These are phyloP conservation scores for Varroa destructor DNA, from an alignment of 1,140 invertebrate species.

Conservation along the genomic window DNA sequence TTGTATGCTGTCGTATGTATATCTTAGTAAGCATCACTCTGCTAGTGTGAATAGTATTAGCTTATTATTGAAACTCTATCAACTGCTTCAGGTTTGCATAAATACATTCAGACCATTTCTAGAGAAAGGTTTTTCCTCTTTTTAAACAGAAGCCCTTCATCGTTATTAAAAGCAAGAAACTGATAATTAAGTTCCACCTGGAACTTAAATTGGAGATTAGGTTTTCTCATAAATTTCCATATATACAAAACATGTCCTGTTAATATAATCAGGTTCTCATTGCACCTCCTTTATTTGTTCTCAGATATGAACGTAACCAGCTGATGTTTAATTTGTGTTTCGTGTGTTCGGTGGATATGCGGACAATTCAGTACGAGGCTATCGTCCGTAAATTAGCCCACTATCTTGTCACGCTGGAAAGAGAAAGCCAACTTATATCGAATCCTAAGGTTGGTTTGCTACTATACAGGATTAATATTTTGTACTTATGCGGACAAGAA, in stretches of 20 bases:
- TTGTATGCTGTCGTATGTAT: background rate
- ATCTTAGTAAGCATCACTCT: too few species aligned
- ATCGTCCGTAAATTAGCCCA: constrained; percentile 82
- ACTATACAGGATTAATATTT: background rate
- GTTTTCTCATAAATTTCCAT: too few species aligned
- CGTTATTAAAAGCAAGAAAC: background rate
- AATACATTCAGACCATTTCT: too few species aligned
- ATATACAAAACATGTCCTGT: too few species aligned
- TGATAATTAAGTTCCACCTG: too few species aligned
- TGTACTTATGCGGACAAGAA: background rate
- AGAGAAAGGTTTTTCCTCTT: too few species aligned
- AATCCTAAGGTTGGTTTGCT: background rate
- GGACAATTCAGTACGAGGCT: constrained; percentile 78
- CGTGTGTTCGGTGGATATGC: constrained; percentile 71
- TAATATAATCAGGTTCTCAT: too few species aligned
- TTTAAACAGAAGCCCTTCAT: background rate
- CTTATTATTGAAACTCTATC: too few species aligned
- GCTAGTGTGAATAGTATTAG: too few species aligned
- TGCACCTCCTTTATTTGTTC: constrained; percentile 33
- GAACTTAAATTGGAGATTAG: too few species aligned
- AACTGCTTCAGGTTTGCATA: too few species aligned
- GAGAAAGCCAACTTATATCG: constrained; percentile 33
- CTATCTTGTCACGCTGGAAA: constrained; percentile 57
- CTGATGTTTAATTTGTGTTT: constrained; percentile 91
- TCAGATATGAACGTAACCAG: constrained; percentile 81